Conservation (phyloP, 2,113 vertebrate species). For the Lota lota region DNA sequence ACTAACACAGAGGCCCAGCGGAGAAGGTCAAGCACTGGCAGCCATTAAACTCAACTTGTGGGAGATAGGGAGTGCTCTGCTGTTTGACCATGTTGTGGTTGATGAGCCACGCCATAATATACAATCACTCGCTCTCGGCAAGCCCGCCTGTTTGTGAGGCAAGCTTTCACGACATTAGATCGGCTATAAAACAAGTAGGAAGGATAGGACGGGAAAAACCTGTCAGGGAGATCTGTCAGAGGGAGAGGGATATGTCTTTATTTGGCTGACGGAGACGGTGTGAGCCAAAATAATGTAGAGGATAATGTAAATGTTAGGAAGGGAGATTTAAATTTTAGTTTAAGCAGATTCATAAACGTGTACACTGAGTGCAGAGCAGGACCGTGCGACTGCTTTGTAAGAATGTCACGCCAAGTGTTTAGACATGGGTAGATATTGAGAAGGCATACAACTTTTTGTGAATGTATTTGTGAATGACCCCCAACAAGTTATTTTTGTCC, state of each 20-base stretch:
- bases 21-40: conserved; percentile 65
- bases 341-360: conserved; percentile 7
- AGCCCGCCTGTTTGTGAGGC: conserved; percentile 26
- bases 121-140: conserved; percentile 53
- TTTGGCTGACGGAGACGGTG: conserved; percentile 8
- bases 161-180: conserved; percentile 34
- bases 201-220: conserved; percentile 13
- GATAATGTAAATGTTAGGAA: conserved; percentile 7
- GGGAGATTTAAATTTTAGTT: conserved; percentile 19
- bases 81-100: conserved; percentile 53
- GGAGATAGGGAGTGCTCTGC: conserved; percentile 55
- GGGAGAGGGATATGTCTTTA: conserved; percentile 4
- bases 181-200: conserved; percentile 30
- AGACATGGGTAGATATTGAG: not conserved
- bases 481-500: not conserved
- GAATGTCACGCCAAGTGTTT: not conserved
- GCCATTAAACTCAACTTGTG: conserved; percentile 64
- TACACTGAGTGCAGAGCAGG: not conserved
- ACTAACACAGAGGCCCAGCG: conserved; percentile 49
- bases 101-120: conserved; percentile 55
- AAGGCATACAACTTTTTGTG: not conserved
- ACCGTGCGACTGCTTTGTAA: not conserved
- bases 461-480: conserved; percentile 1
- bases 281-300: conserved; percentile 6
- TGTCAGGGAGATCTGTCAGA: conserved; percentile 17